Evolutionary conservation across 1,140 invertebrate genomes (phyloP).

Genomic region (Venturia canescens): DNA sequence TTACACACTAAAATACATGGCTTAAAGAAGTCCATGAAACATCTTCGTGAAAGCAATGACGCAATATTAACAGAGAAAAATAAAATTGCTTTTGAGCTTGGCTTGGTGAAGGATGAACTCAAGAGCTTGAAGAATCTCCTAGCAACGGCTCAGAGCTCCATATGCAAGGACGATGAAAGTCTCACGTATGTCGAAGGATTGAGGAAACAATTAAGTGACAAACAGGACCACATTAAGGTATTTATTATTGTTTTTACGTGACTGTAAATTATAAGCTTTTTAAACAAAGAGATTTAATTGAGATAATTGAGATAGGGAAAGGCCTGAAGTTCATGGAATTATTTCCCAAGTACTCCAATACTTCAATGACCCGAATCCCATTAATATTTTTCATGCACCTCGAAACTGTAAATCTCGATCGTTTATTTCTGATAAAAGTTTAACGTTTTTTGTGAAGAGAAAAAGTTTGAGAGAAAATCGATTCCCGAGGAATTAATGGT

Average conservation of each 20-base stretch:
- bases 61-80: conserved; percentile 61
- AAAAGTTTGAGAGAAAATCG: too few species aligned
- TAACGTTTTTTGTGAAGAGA: conserved; percentile 3
- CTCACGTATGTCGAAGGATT: conserved; percentile 61
- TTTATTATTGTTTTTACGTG: not conserved
- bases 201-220: conserved; percentile 52
- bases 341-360: too few species aligned
- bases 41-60: conserved; percentile 62
- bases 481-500: not conserved
- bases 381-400: too few species aligned
- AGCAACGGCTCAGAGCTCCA: conserved; percentile 53
- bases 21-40: conserved; percentile 61
- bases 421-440: too few species aligned
- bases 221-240: conserved; percentile 68
- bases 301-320: too few species aligned
- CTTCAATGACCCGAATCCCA: too few species aligned
- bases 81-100: conserved; percentile 63
- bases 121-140: conserved; percentile 61
- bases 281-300: not conserved
- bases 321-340: too few species aligned
- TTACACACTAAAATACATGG: conserved; percentile 58
- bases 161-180: conserved; percentile 52
- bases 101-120: conserved; percentile 61
- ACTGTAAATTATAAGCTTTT: not conserved
- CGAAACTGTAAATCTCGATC: too few species aligned